Conservation (phyloP, 1,140 invertebrate species). For the Sinella curviseta region DNA sequence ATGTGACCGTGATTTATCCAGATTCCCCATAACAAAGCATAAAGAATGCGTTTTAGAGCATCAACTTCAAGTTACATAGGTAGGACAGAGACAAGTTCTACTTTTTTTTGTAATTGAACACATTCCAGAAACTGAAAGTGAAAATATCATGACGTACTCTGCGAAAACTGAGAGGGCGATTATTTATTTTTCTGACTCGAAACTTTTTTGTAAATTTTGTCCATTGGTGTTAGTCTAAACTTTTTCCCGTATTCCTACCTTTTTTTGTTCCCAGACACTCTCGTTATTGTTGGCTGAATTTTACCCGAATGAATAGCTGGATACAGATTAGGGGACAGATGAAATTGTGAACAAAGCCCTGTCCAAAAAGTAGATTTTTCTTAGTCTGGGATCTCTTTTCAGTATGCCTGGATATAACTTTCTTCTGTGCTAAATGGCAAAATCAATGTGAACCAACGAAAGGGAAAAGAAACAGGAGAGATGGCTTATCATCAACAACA, state of each 20-base stretch:
- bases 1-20: no score
- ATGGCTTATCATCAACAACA: neutral
- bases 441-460: neutral
- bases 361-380: neutral
- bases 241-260: neutral
- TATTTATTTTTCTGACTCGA: neutral
- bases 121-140: no score
- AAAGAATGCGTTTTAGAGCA: no score
- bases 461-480: neutral
- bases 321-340: neutral
- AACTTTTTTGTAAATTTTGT: neutral
- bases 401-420: no score
- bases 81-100: neutral
- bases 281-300: neutral
- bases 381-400: neutral
- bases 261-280: neutral
- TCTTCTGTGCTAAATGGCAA: neutral
- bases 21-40: no score
- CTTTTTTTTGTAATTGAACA: no score
- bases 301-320: neutral
- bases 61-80: no score
- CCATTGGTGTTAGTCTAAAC: neutral
- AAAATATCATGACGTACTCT: no score
- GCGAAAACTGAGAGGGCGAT: no score
- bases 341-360: no score